Evolutionary conservation across 2,888 invertebrate genomes (phyloP).

Genomic region (Ectobius pallidus): DNA sequence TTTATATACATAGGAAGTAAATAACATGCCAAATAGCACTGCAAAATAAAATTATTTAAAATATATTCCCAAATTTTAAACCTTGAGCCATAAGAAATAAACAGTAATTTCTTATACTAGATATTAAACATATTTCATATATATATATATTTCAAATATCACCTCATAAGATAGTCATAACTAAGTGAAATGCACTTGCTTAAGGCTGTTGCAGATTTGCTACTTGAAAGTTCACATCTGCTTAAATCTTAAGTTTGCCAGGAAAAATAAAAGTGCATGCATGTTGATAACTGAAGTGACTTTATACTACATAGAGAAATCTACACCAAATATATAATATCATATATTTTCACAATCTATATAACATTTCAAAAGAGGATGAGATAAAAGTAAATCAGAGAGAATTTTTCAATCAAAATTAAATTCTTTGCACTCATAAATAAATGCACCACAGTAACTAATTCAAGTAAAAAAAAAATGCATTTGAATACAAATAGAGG

Average conservation of each 20-base stretch:
- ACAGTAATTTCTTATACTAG: conserved; percentile 19
- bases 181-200: conserved; percentile 18
- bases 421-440: neutral
- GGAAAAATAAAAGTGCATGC: conserved; percentile 6
- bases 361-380: conserved; percentile 19
- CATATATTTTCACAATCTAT: conserved; percentile 26
- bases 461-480: neutral
- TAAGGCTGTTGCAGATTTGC: conserved; percentile 8
- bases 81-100: conserved; percentile 22
- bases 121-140: conserved; percentile 21
- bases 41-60: conserved; percentile 22
- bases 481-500: neutral
- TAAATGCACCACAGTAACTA: neutral
- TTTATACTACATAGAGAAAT: conserved; percentile 13
- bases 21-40: conserved; percentile 31
- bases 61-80: conserved; percentile 21
- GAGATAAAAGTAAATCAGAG: neutral
- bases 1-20: conserved; percentile 33
- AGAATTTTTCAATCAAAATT: conserved; percentile 17
- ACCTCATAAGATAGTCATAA: conserved; percentile 20
- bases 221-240: neutral
- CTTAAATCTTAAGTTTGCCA: conserved; percentile 4
- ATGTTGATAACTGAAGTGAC: conserved; percentile 10
- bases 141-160: conserved; percentile 16
- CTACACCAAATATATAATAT: conserved; percentile 23